phyloP scores from a whole-genome alignment of 2,888 invertebrate species.

The Caenorhabditis parvicauda region DNA sequence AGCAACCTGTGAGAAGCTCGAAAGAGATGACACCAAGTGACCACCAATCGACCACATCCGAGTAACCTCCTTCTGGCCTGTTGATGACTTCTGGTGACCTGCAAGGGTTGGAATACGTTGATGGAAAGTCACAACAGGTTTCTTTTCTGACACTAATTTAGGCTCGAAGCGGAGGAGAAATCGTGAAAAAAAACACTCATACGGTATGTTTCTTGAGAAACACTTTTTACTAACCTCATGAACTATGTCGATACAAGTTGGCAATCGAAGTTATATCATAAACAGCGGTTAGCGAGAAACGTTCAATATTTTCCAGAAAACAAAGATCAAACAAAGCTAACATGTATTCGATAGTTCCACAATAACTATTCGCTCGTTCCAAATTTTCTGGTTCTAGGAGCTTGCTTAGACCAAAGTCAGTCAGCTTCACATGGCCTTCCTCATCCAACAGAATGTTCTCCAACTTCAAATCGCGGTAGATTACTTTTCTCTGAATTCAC shows the following conservation, averaged over 20 bases:
- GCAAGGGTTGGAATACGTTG: too few species aligned
- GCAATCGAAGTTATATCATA: neutral
- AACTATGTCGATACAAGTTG: too few species aligned
- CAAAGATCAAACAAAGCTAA: slow-evolving; percentile 7
- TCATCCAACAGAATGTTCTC: slow-evolving; percentile 93
- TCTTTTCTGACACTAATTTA: too few species aligned
- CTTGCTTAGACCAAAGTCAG: slow-evolving; percentile 96
- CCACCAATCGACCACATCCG: slow-evolving; percentile 92
- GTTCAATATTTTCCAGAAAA: too few species aligned
- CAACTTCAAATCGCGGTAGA: slow-evolving; percentile 93
- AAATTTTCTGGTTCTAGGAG: slow-evolving; percentile 37
- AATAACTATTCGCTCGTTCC: slow-evolving; percentile 84
- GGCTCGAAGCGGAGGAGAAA: too few species aligned
- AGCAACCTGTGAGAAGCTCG: slow-evolving; percentile 91
- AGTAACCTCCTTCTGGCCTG: slow-evolving; percentile 46
- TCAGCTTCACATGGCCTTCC: slow-evolving; percentile 89
- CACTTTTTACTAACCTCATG: too few species aligned
- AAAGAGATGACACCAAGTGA: slow-evolving; percentile 88
- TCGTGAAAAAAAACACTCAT: too few species aligned
- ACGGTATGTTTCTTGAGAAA: too few species aligned
- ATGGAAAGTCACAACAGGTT: too few species aligned
- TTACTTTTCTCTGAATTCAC: slow-evolving; percentile 82
- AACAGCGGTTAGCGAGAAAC: neutral
- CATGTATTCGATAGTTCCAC: slow-evolving; percentile 98
- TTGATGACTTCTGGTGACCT: slow-evolving; percentile 50